Evolutionary conservation across 1,140 invertebrate species (phyloP).

Genomic region (Drosophila mauritiana): DNA sequence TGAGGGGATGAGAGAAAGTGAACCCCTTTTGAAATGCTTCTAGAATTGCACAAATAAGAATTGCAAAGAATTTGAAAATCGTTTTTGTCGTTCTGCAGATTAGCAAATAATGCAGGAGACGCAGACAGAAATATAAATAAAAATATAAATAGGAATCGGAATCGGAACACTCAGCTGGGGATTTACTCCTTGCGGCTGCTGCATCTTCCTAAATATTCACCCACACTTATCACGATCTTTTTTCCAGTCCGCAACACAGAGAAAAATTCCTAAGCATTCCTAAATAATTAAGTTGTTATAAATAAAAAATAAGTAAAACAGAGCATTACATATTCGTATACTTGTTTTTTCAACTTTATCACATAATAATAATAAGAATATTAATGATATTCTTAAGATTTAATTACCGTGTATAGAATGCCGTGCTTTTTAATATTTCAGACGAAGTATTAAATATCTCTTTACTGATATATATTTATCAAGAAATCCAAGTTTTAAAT

Average conservation of each 20-base stretch:
- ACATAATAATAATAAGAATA: no score
- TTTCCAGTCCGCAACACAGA: conserved; percentile 7
- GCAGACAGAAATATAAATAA: conserved; percentile 36
- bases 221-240: background rate
- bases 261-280: background rate
- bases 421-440: no score
- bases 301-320: no score
- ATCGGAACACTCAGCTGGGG: conserved; percentile 8
- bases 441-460: no score
- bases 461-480: no score
- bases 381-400: no score
- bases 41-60: conserved; percentile 50
- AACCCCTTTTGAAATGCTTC: conserved; percentile 27
- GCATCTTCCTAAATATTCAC: background rate
- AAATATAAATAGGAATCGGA: conserved; percentile 10
- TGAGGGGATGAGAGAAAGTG: background rate
- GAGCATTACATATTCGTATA: no score
- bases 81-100: conserved; percentile 43
- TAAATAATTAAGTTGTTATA: no score
- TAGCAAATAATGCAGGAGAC: conserved; percentile 56
- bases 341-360: no score
- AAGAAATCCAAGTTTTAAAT: no score
- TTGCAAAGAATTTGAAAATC: conserved; percentile 57
- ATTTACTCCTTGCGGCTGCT: conserved; percentile 31
- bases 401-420: no score